Evolutionary conservation across 53 echinoderm and acorn worm species (phyloP).

Genomic region (Temnopleurus reevesii): DNA sequence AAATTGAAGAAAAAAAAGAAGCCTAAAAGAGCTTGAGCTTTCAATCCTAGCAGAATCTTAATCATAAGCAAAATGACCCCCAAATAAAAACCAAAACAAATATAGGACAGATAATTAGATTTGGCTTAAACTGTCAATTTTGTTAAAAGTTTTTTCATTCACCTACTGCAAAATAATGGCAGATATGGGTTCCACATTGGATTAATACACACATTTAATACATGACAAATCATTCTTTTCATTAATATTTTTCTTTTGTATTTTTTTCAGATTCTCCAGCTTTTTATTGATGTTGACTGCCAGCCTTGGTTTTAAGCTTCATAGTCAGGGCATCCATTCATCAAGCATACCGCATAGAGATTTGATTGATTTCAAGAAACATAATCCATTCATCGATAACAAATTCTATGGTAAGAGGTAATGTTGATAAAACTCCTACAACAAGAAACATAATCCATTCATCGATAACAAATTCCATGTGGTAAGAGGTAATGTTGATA

Average conservation of each 20-base stretch:
- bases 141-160: no score
- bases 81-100: no score
- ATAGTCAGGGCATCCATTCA: slow-evolving; percentile 16
- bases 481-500: slow-evolving; percentile 16
- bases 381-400: slow-evolving; percentile 41
- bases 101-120: no score
- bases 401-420: slow-evolving; percentile 61
- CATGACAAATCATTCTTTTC: no score
- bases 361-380: slow-evolving; percentile 35
- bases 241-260: neutral
- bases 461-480: slow-evolving; percentile 59
- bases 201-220: no score
- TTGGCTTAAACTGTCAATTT: no score
- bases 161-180: no score
- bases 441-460: slow-evolving; percentile 22
- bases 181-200: no score
- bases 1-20: no score
- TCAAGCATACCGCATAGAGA: slow-evolving; percentile 55
- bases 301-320: slow-evolving; percentile 70
- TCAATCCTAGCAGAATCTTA: no score
- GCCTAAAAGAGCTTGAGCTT: no score
- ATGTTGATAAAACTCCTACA: neutral
- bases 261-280: slow-evolving; percentile 64
- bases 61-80: no score
- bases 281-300: slow-evolving; percentile 73